These are phyloP conservation scores for Galago senegalensis DNA, from an alignment of 2,797 vertebrate genomes.

Conservation along the genomic window DNA sequence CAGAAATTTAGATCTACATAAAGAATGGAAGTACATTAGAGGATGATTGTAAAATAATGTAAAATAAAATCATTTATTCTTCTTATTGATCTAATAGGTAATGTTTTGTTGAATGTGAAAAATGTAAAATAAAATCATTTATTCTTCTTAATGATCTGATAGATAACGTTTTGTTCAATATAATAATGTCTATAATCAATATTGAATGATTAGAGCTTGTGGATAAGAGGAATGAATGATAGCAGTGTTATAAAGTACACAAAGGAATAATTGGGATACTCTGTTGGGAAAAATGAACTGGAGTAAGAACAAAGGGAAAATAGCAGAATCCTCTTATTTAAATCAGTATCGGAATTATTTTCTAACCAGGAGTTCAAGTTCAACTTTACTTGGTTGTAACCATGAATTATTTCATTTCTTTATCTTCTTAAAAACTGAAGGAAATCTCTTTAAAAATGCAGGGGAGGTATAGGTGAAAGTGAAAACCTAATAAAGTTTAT, in stretches of 20 bases:
- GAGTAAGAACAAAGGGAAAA: neutral
- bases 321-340: neutral
- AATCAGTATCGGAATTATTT: neutral
- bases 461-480: neutral
- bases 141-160: neutral
- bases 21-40: neutral
- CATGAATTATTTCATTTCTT: constrained; percentile 8
- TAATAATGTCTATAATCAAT: neutral
- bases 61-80: constrained; percentile 6
- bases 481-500: neutral
- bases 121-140: constrained; percentile 7
- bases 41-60: neutral
- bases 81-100: neutral
- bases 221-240: neutral
- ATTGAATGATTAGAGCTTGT: neutral
- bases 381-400: neutral
- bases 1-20: constrained; percentile 2
- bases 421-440: neutral
- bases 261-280: neutral
- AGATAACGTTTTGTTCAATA: neutral
- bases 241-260: neutral
- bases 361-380: neutral
- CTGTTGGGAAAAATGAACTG: neutral
- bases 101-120: neutral
- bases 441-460: neutral